Percentiles rank a stretch among this genome's conserved stretches.
Evolutionary conservation across 2,113 vertebrate species (phyloP).

Genomic region (Malurus cyaneus): DNA sequence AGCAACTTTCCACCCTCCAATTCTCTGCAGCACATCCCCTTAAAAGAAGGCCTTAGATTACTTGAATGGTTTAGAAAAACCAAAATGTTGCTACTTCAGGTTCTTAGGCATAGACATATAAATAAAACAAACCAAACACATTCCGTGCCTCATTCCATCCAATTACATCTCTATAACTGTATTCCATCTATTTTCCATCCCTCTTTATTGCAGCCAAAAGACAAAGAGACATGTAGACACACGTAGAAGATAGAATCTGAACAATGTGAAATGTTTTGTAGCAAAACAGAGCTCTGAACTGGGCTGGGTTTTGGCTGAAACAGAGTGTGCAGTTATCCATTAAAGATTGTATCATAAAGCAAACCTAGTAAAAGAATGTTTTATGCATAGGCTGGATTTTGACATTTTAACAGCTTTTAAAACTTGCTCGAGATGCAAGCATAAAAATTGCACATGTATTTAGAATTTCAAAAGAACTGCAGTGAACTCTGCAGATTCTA

Average conservation of each 20-base stretch:
- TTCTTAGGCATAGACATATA: not conserved
- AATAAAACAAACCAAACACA: not conserved
- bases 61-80: not conserved
- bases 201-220: not conserved
- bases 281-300: not conserved
- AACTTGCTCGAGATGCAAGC: not conserved
- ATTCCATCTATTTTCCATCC: not conserved
- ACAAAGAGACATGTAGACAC: not conserved
- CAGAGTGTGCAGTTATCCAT: not conserved
- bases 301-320: conserved; percentile 8
- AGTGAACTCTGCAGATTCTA: not conserved
- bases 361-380: conserved; percentile 15
- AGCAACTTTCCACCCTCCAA: not conserved
- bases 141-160: not conserved
- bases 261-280: not conserved
- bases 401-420: conserved; percentile 19
- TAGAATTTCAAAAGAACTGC: not conserved
- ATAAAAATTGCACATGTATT: not conserved
- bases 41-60: not conserved
- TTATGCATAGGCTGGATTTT: not conserved
- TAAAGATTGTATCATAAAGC: conserved; percentile 33
- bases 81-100: not conserved
- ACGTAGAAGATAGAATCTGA: not conserved
- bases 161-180: not conserved
- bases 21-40: not conserved